Percentiles rank a stretch among this genome's conserved stretches.
Evolutionary conservation across 2,113 vertebrate species (phyloP).

Genomic region (Eidolon helvum): DNA sequence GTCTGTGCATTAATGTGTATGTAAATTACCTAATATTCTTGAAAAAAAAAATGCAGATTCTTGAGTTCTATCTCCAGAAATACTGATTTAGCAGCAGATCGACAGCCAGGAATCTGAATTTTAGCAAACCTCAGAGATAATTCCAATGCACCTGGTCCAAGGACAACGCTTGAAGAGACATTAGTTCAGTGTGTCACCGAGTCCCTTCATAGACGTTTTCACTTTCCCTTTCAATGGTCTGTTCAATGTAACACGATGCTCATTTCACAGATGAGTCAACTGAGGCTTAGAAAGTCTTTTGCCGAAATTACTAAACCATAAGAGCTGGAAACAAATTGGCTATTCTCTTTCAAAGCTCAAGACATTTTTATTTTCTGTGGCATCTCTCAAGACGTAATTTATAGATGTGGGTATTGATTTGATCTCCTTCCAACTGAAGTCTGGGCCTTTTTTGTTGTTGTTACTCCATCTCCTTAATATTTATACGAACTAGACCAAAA

Average conservation of each 20-base stretch:
- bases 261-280: not conserved
- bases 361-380: not conserved
- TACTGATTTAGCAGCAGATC: not conserved
- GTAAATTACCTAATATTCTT: not conserved
- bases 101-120: not conserved
- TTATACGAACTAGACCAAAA: constrained; percentile 47
- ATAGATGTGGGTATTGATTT: not conserved
- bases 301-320: not conserved
- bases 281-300: not conserved
- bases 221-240: not conserved
- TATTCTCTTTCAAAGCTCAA: not conserved
- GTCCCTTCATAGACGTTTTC: not conserved
- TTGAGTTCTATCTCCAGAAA: not conserved
- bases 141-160: rapidly evolving
- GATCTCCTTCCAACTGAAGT: not conserved
- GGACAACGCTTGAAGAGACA: not conserved
- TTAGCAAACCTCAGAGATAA: no score
- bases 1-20: not conserved
- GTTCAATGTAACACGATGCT: rapidly evolving
- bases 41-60: not conserved
- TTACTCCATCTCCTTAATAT: constrained; percentile 32
- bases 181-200: not conserved
- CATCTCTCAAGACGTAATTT: not conserved
- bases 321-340: not conserved
- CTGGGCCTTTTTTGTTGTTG: not conserved